Evolutionary conservation across 1,140 invertebrate genomes (phyloP), one percentile per base, ranked within the genome.

Genomic region (Bradynema listronoti): DNA sequence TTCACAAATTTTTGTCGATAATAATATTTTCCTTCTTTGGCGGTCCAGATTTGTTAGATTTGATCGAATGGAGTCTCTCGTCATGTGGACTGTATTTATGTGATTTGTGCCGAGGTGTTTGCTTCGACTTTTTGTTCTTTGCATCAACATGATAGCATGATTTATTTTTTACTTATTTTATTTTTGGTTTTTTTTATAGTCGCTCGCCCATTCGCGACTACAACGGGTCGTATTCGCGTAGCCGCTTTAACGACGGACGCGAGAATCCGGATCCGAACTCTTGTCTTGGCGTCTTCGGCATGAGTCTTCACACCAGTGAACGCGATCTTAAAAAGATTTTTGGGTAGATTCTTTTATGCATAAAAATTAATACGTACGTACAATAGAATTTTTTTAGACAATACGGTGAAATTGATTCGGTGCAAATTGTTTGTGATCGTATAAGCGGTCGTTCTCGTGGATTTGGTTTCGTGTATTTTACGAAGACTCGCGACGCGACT

Each of bases 381-480:
- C 63, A 19, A 61, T 64, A 36, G 19, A 50, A 70, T 33, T 32
- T 65, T 50, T 68, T 68, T 46, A 39, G 42, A 1, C 27, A 51
- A 36, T 68, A 67, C 49, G 66, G 66, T 4, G 45, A 58, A 29
- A 41, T 68, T 34, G 64, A 71, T 14, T 60, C 60, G 1, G 61
- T 65, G 11, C 61, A 71, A 53, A 67, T 67, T 16, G 69, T 69
- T 14, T 72, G 71, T 42, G 68, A 69, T 47, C 67, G 64, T 14
- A 29, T 29, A 24, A 91, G 88, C 71, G 87, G 87, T 19, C 83
- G 90, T 63, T 95, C 91, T 0, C 82, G 92, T 71, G 93, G 93
- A 27, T 98, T 96, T 81, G 89, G 89, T 63, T 98, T 98, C 82
- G 88, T 97, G 29, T 96, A 97, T 81, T 97, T 88, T 81, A 86